phyloP scores from a whole-genome alignment of 2,797 vertebrate species.

The Sebastes reedi region DNA sequence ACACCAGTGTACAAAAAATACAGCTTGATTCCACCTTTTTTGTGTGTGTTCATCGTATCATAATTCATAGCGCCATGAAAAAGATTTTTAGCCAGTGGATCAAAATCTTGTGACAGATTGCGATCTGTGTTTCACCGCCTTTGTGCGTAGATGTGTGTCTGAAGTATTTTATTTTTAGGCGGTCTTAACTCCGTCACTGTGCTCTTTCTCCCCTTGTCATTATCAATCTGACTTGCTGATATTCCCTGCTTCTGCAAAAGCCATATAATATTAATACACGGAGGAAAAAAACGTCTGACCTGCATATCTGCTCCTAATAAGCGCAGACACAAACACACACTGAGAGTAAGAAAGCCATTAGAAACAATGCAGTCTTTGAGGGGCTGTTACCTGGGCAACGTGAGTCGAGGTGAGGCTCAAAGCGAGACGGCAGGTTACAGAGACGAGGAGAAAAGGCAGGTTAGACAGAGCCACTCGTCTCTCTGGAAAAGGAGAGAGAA shows the following conservation, averaged over 20 bases:
- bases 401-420: conserved; percentile 78
- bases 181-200: conserved; percentile 47
- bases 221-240: conserved; percentile 58
- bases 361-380: conserved; percentile 82
- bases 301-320: conserved; percentile 43
- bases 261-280: conserved; percentile 37
- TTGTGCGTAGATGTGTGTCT: conserved; percentile 54
- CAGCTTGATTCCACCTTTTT: conserved; percentile 10
- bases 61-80: neutral
- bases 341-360: conserved; percentile 70
- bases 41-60: neutral
- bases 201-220: conserved; percentile 57
- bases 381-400: conserved; percentile 85
- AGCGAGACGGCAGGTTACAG: conserved; percentile 69
- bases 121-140: conserved; percentile 18
- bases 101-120: conserved; percentile 44
- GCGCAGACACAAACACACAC: conserved; percentile 42
- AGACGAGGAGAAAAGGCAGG: conserved; percentile 45
- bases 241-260: conserved; percentile 35
- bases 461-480: conserved; percentile 37
- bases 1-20: conserved; percentile 7
- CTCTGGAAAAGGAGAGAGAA: conserved; percentile 5
- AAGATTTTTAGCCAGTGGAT: conserved; percentile 24
- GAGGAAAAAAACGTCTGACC: conserved; percentile 46
- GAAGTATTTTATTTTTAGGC: conserved; percentile 68